Conservation (phyloP, 2,797 vertebrate genomes). For the Poliocrania exsul region DNA sequence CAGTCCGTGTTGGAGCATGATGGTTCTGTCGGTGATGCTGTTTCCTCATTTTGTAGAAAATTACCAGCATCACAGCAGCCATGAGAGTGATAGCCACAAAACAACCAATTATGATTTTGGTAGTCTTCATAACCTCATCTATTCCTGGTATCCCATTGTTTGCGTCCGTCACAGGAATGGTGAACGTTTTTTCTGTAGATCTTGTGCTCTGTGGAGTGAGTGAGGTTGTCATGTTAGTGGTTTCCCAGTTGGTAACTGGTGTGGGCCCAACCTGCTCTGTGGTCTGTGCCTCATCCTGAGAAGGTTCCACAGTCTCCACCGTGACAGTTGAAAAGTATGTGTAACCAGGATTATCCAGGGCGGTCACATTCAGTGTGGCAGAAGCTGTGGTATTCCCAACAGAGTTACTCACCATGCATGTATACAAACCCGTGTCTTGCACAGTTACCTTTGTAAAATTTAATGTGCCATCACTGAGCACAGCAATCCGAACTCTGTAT, state of each 20-base stretch:
- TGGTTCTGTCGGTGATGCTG: slow-evolving; percentile 99
- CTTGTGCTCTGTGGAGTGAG: slow-evolving; percentile 89
- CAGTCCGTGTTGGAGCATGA: slow-evolving; percentile 93
- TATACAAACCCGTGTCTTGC: slow-evolving; percentile 98
- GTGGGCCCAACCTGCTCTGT: slow-evolving; percentile 92
- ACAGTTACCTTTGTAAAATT: slow-evolving; percentile 98
- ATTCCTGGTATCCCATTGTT: slow-evolving; percentile 90
- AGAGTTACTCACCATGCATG: slow-evolving; percentile 98
- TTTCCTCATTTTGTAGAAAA: slow-evolving; percentile 99
- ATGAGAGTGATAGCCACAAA: slow-evolving; percentile 99
- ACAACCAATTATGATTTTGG: slow-evolving; percentile 99
- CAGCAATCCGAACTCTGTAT: slow-evolving; percentile 95
- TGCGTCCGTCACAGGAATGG: slow-evolving; percentile 89
- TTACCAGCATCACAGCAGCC: slow-evolving; percentile 99
- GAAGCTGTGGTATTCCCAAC: slow-evolving; percentile 98
- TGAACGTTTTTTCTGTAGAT: slow-evolving; percentile 92
- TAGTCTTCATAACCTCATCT: slow-evolving; percentile 99
- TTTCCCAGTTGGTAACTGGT: slow-evolving; percentile 85
- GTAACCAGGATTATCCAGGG: slow-evolving; percentile 89
- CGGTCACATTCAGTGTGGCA: slow-evolving; percentile 95
- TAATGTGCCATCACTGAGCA: slow-evolving; percentile 95
- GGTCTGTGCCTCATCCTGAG: slow-evolving; percentile 92
- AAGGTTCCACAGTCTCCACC: slow-evolving; percentile 96
- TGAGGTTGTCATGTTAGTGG: slow-evolving; percentile 89
- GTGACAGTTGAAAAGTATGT: slow-evolving; percentile 99